Conservation (phyloP, 2,113 vertebrate species). For the Phocoena phocoena region DNA sequence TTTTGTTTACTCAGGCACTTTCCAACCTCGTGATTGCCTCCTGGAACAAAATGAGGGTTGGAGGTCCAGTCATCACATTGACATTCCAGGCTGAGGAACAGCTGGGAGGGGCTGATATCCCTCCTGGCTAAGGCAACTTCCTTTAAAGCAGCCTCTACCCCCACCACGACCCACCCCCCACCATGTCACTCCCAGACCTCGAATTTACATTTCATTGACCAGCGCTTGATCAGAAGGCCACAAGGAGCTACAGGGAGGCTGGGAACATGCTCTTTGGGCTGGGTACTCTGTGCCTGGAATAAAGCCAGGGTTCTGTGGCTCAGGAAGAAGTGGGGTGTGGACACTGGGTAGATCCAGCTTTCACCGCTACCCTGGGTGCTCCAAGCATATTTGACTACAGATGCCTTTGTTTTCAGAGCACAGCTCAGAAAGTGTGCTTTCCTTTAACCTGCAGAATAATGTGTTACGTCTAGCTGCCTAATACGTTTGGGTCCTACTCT, state of each 20-base stretch:
- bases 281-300: not conserved
- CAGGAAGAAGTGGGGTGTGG: too few relatives aligned
- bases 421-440: not conserved
- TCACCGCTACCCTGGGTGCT: not conserved
- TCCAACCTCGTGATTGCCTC: not conserved
- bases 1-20: not conserved
- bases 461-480: not conserved
- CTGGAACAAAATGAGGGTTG: not conserved
- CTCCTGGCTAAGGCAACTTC: not conserved
- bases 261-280: not conserved
- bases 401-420: not conserved
- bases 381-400: not conserved
- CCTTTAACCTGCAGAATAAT: not conserved
- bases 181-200: not conserved
- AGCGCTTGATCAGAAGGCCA: not conserved
- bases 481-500: not conserved
- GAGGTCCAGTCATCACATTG: not conserved
- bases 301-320: not conserved
- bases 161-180: not conserved
- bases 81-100: not conserved
- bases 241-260: not conserved
- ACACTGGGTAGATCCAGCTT: not conserved
- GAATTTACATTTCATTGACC: not conserved
- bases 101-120: not conserved
- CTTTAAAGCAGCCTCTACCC: not conserved